Conservation (phyloP, 2,113 vertebrate genomes). For the Urocolius indicus region DNA sequence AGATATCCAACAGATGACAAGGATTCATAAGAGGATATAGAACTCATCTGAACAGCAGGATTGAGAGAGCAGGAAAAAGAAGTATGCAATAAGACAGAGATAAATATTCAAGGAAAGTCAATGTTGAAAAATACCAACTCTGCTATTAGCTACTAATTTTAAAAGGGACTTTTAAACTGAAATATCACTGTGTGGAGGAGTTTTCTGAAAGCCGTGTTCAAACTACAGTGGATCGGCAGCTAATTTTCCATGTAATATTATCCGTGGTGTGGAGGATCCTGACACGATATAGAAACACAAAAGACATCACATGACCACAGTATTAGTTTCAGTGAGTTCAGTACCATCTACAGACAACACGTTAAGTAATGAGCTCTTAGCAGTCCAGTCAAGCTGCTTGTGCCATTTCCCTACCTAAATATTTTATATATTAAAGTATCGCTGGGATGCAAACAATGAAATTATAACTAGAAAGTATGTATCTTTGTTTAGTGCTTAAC, state of each 20-base stretch:
- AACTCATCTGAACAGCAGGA: background rate
- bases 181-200: background rate
- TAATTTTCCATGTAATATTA: slow-evolving; percentile 53
- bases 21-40: background rate
- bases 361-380: slow-evolving; percentile 43
- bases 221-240: background rate
- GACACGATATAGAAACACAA: background rate
- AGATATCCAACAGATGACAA: background rate
- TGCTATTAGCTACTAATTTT: background rate
- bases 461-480: background rate
- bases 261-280: slow-evolving; percentile 9
- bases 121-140: background rate
- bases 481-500: background rate
- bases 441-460: background rate
- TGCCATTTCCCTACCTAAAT: slow-evolving; percentile 22
- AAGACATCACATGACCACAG: background rate
- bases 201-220: background rate
- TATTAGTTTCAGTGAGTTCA: slow-evolving; percentile 51
- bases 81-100: background rate
- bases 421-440: slow-evolving; percentile 35
- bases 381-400: background rate
- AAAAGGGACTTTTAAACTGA: slow-evolving; percentile 35
- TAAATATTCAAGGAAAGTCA: background rate
- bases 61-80: background rate
- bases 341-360: background rate